A percentile compares a stretch with the other conserved stretches of the same genome.
phyloP scores from a whole-genome alignment of 1,140 invertebrate species.

The Plectrocnemia conspersa region DNA sequence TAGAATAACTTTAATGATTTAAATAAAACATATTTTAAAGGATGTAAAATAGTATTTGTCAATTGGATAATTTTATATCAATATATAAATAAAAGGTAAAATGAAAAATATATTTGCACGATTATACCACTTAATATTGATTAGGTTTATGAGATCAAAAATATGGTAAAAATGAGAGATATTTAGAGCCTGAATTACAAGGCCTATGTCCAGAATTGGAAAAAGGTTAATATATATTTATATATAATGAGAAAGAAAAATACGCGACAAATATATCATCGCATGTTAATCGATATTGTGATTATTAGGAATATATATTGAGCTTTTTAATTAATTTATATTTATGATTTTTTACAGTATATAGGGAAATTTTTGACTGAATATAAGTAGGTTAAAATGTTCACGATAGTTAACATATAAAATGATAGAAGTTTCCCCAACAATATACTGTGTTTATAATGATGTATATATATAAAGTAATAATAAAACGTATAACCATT shows the following conservation, averaged over 20 bases:
- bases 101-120: background rate
- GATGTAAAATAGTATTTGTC: background rate
- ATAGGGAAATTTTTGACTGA: no score
- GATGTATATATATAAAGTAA: no score
- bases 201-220: no score
- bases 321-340: no score
- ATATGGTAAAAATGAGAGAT: background rate
- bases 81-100: background rate
- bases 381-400: no score
- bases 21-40: background rate
- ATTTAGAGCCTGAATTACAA: no score
- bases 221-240: background rate
- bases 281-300: background rate
- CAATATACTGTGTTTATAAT: no score
- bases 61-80: background rate
- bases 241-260: background rate
- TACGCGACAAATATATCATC: background rate
- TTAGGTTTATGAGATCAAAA: background rate
- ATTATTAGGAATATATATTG: no score
- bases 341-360: no score
- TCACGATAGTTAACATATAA: no score
- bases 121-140: background rate
- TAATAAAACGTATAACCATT: no score
- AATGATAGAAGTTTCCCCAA: no score
- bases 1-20: background rate